A percentile compares a stretch with the other conserved stretches of the same genome.
These are phyloP conservation scores for Leptinotarsa texana DNA, from an alignment of 1,140 invertebrate genomes.

Conservation along the genomic window DNA sequence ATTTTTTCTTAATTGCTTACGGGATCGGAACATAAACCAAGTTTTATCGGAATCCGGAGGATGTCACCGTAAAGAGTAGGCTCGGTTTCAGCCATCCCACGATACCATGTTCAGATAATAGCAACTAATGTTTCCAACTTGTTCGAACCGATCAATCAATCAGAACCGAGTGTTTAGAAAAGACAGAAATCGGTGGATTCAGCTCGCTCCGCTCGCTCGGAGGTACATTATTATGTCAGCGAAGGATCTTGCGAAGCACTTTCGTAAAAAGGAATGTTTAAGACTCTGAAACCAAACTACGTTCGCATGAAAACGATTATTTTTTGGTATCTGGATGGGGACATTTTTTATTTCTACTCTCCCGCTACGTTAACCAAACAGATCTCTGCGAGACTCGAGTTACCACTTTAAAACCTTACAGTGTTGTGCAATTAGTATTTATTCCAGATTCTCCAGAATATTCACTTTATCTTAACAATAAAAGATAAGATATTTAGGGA, in stretches of 20 bases:
- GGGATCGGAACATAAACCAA: constrained; percentile 10
- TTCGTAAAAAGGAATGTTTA: background rate
- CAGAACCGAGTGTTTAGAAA: constrained; percentile 27
- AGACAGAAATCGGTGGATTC: constrained; percentile 11
- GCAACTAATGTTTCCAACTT: constrained; percentile 35
- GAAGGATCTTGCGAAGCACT: background rate
- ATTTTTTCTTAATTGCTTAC: constrained; percentile 30
- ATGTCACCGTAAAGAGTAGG: constrained; percentile 20
- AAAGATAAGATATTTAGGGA: no score
- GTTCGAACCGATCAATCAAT: constrained; percentile 34
- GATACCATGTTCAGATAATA: constrained; percentile 29
- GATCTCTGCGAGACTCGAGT: no score
- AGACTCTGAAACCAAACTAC: background rate
- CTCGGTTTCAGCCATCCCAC: constrained; percentile 25
- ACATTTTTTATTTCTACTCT: background rate
- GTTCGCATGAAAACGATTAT: background rate
- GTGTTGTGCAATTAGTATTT: no score
- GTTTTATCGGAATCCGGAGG: constrained; percentile 4
- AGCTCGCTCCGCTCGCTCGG: background rate
- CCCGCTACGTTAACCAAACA: background rate
- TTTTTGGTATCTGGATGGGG: background rate
- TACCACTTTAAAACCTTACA: no score
- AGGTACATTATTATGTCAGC: background rate
- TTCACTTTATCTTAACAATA: no score
- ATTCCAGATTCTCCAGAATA: no score